Conservation (phyloP, 1,140 invertebrate species). For the Drosophila prosaltans region DNA sequence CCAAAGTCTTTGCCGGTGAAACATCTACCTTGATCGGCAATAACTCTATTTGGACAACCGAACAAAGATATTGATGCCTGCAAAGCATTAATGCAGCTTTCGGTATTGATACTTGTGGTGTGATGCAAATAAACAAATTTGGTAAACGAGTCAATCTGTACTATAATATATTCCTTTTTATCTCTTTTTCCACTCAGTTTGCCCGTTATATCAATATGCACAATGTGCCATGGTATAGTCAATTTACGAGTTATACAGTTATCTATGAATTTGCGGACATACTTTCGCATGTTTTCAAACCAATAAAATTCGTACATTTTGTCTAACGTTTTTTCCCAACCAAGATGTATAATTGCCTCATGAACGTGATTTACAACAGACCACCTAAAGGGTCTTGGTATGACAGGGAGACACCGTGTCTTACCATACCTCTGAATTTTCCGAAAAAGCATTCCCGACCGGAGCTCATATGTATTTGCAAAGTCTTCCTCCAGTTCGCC, state of each 20-base stretch:
- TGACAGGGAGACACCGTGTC: too few relatives aligned
- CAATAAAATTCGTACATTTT: constrained; percentile 4
- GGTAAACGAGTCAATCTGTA: constrained; percentile 8
- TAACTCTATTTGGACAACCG: constrained; percentile 53
- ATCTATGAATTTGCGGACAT: constrained; percentile 15
- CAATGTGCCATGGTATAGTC: constrained; percentile 11
- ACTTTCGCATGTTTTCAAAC: constrained; percentile 4
- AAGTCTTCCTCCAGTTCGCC: too few relatives aligned
- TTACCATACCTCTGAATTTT: too few relatives aligned
- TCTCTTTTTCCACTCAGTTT: constrained; percentile 20
- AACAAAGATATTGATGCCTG: constrained; percentile 49
- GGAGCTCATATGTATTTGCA: too few relatives aligned
- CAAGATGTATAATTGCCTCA: constrained; percentile 1
- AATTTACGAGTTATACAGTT: constrained; percentile 7
- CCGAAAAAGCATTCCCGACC: too few relatives aligned
- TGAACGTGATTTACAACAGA: background rate
- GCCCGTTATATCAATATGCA: constrained; percentile 10
- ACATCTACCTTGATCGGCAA: constrained; percentile 60
- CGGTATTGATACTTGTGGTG: background rate
- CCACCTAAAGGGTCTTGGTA: too few relatives aligned
- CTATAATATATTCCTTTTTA: constrained; percentile 10
- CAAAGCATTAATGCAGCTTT: background rate
- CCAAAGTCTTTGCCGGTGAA: too few relatives aligned
- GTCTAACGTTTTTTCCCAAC: constrained; percentile 2
- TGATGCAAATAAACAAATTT: constrained; percentile 10